A percentile compares a stretch with the other conserved stretches of the same genome.
Evolutionary conservation across 2,113 vertebrate genomes (phyloP).

Genomic region (Strix uralensis): DNA sequence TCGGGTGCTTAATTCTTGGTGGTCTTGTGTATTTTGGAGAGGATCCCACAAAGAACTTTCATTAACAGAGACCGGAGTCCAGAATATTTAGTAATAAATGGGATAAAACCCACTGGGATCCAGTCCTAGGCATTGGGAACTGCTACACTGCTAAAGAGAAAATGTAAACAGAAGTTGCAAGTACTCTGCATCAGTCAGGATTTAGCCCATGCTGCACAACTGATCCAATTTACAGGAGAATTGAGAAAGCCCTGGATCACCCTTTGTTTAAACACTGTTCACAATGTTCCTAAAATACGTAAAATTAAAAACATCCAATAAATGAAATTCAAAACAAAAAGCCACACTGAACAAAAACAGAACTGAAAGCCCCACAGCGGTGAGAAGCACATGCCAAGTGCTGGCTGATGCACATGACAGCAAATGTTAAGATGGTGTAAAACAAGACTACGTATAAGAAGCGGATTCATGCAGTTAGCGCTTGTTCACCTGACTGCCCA

Average conservation of each 20-base stretch:
- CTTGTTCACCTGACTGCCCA: constrained; percentile 98
- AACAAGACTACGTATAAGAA: constrained; percentile 67
- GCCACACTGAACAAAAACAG: constrained; percentile 41
- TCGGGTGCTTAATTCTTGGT: not conserved
- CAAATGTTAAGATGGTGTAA: constrained; percentile 68
- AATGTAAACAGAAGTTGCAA: not conserved
- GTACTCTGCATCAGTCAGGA: not conserved
- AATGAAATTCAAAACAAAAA: constrained; percentile 68
- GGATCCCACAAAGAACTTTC: not conserved
- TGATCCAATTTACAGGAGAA: not conserved
- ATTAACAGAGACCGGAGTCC: not conserved
- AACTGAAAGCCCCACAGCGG: constrained; percentile 39
- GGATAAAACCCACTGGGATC: not conserved
- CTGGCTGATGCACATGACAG: constrained; percentile 61
- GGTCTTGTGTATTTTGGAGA: not conserved
- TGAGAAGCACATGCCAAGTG: constrained; percentile 71
- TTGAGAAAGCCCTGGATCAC: constrained; percentile 50
- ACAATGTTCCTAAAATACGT: constrained; percentile 42
- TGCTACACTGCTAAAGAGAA: not conserved
- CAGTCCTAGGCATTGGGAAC: not conserved
- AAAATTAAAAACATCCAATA: constrained; percentile 72
- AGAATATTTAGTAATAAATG: not conserved
- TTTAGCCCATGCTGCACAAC: not conserved
- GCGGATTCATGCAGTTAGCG: constrained; percentile 86
- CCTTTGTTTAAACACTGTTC: constrained; percentile 54